Conservation (phyloP, 2,797 vertebrate species). For the Cynopterus sphinx region DNA sequence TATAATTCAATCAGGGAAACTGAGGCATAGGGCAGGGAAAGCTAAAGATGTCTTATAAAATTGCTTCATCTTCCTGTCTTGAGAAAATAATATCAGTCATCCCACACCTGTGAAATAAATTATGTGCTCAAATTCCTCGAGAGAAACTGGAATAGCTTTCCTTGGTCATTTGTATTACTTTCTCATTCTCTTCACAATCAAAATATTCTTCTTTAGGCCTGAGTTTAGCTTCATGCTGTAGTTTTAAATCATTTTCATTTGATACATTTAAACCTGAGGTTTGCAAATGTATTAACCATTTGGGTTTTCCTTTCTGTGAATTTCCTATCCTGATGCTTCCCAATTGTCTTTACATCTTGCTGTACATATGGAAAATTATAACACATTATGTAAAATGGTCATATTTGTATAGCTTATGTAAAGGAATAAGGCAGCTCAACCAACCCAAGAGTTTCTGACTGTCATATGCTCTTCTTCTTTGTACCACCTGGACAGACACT, state of each 20-base stretch:
- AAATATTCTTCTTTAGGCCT: conserved; percentile 20
- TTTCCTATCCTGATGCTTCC: background rate
- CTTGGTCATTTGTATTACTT: background rate
- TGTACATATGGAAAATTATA: background rate
- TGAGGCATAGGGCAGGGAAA: background rate
- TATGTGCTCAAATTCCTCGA: background rate
- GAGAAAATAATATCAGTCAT: conserved; percentile 13
- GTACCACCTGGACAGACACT: background rate
- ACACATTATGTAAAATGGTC: background rate
- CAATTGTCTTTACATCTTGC: background rate
- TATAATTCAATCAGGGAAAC: conserved; percentile 30
- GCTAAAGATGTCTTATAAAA: conserved; percentile 37
- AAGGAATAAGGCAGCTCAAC: background rate
- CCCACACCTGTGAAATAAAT: conserved; percentile 24
- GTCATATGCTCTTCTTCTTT: background rate
- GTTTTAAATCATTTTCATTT: conserved; percentile 27
- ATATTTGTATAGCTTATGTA: background rate
- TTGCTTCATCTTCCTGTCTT: background rate
- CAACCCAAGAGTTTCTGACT: background rate
- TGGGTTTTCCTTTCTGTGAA: background rate
- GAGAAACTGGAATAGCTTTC: conserved; percentile 22
- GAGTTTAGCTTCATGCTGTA: background rate
- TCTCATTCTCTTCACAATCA: background rate
- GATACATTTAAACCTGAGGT: conserved; percentile 5
- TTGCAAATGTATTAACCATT: conserved; percentile 18